phyloP scores from a whole-genome alignment of 2,888 invertebrate species.

The Venustoraphidia nigricollis region DNA sequence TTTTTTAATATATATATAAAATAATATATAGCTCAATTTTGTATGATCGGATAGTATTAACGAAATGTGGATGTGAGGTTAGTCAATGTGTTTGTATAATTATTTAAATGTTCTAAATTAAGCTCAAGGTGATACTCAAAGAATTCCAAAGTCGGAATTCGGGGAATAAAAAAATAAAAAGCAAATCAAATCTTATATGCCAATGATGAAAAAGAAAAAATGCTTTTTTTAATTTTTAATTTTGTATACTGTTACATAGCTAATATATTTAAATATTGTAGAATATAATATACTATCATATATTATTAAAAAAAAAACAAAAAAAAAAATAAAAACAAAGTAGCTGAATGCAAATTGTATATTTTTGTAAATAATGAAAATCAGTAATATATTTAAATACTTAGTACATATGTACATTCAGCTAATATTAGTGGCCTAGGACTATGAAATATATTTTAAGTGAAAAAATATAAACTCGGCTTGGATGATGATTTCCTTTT shows the following conservation, averaged over 20 bases:
- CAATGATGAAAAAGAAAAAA: not conserved
- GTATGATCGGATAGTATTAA: too few species aligned
- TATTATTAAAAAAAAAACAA: constrained; percentile 1
- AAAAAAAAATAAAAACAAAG: constrained; percentile 1
- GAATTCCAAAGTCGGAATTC: not conserved
- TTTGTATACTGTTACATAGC: constrained; percentile 5
- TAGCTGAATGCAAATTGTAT: constrained; percentile 4
- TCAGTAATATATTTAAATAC: constrained; percentile 2
- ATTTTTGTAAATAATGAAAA: constrained; percentile 7
- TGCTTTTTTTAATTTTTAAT: constrained; percentile 4
- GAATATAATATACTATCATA: constrained; percentile 1
- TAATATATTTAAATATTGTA: constrained; percentile 1
- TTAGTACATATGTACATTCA: constrained; percentile 3
- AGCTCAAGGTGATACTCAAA: not conserved
- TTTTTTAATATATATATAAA: too few species aligned
- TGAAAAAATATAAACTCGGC: too few species aligned
- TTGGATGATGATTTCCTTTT: too few species aligned
- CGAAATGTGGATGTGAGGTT: too few species aligned
- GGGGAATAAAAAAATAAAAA: not conserved
- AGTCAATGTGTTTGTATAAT: too few species aligned
- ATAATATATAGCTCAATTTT: too few species aligned
- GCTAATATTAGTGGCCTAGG: constrained; percentile 5
- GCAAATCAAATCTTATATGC: not conserved
- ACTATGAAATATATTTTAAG: too few species aligned
- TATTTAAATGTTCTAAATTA: not conserved